Conservation (phyloP, 2,797 vertebrate species). For the Danio choprae region DNA sequence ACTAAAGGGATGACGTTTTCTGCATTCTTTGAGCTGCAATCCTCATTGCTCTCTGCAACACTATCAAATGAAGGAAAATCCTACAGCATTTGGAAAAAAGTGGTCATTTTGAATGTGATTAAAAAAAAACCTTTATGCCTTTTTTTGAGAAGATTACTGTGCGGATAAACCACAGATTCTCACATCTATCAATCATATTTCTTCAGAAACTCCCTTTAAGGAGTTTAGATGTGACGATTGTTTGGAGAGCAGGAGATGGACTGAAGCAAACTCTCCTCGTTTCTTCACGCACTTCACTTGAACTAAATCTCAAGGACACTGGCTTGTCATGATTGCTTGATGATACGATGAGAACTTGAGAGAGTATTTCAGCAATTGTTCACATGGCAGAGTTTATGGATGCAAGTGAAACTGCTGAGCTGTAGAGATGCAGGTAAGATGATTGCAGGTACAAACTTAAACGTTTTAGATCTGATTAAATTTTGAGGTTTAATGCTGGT, state of each 20-base stretch:
- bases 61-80: constrained; percentile 55
- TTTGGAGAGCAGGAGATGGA: constrained; percentile 16
- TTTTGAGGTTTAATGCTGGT: not conserved
- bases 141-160: constrained; percentile 36
- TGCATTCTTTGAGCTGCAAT: constrained; percentile 14
- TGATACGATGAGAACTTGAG: not conserved
- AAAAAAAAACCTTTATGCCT: constrained; percentile 49
- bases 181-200: constrained; percentile 19
- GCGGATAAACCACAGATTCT: constrained; percentile 21
- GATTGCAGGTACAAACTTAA: rapidly evolving
- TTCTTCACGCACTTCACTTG: constrained; percentile 27
- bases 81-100: constrained; percentile 29
- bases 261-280: not conserved
- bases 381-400: not conserved
- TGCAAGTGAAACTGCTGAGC: not conserved
- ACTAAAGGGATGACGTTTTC: constrained; percentile 7
- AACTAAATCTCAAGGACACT: constrained; percentile 31
- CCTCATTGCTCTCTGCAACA: constrained; percentile 31
- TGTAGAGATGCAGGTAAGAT: constrained; percentile 28
- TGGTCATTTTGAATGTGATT: constrained; percentile 44
- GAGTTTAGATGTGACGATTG: constrained; percentile 26
- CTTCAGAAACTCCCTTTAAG: constrained; percentile 15
- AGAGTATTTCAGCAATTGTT: not conserved
- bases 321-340: constrained; percentile 5
- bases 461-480: rapidly evolving